Conservation (phyloP, 37 sponge, comb jelly and placozoan species). For the Geodia barretti region DNA sequence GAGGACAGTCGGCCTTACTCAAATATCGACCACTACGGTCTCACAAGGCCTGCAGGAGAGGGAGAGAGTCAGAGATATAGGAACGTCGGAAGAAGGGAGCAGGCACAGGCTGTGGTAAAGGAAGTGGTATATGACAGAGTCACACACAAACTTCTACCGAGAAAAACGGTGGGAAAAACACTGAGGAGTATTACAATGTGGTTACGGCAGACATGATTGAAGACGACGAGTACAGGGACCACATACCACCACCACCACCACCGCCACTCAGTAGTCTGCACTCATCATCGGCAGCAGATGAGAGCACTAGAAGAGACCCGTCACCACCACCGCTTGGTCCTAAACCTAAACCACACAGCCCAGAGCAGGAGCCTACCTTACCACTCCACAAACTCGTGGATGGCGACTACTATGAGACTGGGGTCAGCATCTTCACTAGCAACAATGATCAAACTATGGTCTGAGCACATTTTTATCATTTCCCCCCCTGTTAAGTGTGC, state of each 20-base stretch:
- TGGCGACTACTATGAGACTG: too few relatives aligned
- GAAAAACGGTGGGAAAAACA: not conserved
- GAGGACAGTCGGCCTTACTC: not conserved
- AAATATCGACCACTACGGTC: not conserved
- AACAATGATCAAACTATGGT: not conserved
- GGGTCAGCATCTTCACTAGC: not conserved
- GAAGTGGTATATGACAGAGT: not conserved
- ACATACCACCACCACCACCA: not conserved
- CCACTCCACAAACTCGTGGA: too few relatives aligned
- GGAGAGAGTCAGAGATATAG: not conserved
- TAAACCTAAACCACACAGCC: not conserved
- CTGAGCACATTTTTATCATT: too few relatives aligned
- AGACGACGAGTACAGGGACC: not conserved
- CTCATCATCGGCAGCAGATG: not conserved
- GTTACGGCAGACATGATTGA: not conserved
- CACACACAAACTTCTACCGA: too few relatives aligned
- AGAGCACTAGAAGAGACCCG: not conserved
- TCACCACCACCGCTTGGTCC: not conserved
- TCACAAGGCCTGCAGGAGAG: not conserved
- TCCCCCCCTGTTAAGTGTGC: too few relatives aligned
- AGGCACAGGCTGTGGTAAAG: not conserved
- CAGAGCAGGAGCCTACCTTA: too few relatives aligned
- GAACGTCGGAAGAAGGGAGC: not conserved
- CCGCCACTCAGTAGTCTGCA: not conserved
- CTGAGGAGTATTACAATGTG: not conserved